Evolutionary conservation across 2,113 vertebrate genomes (phyloP), one percentile per base, ranked within the genome.

Genomic region (Phaethornis superciliosus): DNA sequence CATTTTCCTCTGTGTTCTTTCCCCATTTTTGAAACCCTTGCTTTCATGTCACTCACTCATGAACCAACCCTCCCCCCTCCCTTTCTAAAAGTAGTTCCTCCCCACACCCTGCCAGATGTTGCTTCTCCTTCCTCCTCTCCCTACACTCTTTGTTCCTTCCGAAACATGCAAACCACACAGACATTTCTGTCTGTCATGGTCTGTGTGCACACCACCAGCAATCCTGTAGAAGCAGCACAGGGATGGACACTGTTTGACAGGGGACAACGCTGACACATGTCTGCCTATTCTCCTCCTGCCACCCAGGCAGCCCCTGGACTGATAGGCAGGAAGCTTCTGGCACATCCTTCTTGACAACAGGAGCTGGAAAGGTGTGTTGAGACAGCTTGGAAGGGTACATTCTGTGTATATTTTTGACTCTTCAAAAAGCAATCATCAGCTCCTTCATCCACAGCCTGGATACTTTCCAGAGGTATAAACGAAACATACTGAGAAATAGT

Each of bases 381-480:
- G 59, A 86, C 23, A 42, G 62, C 81, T 81, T 37, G 76, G 49
- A 69, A 33, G 32, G 20, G 14, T 65, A 40, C 21, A 33, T 30
- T 67, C 28, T 8, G 18, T 32, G 18, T n/a, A 8, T 64, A 81
- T 79, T 87, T 95, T 54, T 89, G 52, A 79, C 14, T 30, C 52
- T 71, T 84, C n/a, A 40, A 40, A 55, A 94, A 86, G 55, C 9
- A 6, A 78, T 28, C 33, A 15, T 28, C 33, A 15, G 47, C 44
- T 85, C 32, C 71, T 58, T 58, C 42, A 75, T 75, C 56, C 56
- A 8, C 2, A 7, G 21, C 30, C 65, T 60, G 72, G 58, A 44
- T 54, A 30, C 40, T 33, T 93, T 93, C 62, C 86, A 94, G 77
- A 56, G 27, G n/a, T 89, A 84, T 65, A 95, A 92, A 95, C 76